Evolutionary conservation across 2,113 vertebrate species (phyloP), one percentile per base, ranked within the genome.

Genomic region (Stomatorhinus ivindoensis): DNA sequence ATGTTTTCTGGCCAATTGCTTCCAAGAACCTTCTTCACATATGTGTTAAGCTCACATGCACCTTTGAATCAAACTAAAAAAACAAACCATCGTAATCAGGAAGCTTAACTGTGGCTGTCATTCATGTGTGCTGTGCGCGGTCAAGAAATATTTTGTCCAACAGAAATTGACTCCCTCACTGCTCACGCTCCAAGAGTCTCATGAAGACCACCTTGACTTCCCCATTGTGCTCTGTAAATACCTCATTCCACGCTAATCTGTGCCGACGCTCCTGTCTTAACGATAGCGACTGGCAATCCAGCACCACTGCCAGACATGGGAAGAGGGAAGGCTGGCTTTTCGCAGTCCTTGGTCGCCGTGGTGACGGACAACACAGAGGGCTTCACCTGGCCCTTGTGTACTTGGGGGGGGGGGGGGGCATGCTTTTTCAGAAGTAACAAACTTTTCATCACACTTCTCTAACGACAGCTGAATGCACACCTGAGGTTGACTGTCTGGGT

Each of bases 241-340:
- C 83, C 24, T 24, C 83, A 21, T 92, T 93, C 69, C 35, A 39
- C 17, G 11, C 31, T 80, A 42, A 80, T 80, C 35, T 39, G 73
- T 42, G 35, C 73, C 93, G 91, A 92, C 91, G 92, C 47, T 92
- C 91, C 93, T 92, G 94, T 94, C 93, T 93, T 94, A 94, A 92
- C 92, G 47, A 91, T 46, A 27, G 83, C 82, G 88, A 89, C 93
- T 93, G 94, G 91, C 94, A 94, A 91, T 95, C 93, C 87, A 0
- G n/a, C 90, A 92, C 94, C 93, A 93, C 93, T 94, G 92, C 92
- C 94, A 93, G 91, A 91, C 90, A 90, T 91, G 92, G 90, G 35
- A 80, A 35, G 73, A 93, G 92, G 92, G 92, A 92, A 58, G 76
- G 90, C 92, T 90, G 87, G 92, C 80, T 90, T 44, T 61, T 65